Percentiles rank a stretch among this genome's conserved stretches.
Evolutionary conservation across 1,140 invertebrate species (phyloP).

Genomic region (Zaprionus tsacasi): DNA sequence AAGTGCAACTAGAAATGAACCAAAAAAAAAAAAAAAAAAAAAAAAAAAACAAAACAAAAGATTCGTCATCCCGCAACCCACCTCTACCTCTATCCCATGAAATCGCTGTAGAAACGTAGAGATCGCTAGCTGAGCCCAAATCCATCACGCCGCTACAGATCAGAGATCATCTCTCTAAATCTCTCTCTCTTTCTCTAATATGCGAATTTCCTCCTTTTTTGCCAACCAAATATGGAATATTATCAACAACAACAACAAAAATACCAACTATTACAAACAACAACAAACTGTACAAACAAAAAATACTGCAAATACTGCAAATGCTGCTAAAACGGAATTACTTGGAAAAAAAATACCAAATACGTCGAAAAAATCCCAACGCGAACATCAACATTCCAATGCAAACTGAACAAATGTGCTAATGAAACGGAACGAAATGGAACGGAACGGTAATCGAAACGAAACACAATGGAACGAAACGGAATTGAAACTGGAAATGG

Average conservation of each 20-base stretch:
- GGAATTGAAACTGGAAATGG: not conserved
- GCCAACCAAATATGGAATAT: slow-evolving; percentile 40
- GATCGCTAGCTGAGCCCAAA: slow-evolving; percentile 4
- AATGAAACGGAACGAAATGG: slow-evolving; percentile 10
- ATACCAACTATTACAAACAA: slow-evolving; percentile 15
- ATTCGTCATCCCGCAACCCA: slow-evolving; percentile 2
- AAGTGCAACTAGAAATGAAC: slow-evolving; percentile 15
- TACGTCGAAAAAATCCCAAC: slow-evolving; percentile 27
- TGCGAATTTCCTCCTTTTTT: slow-evolving; percentile 59
- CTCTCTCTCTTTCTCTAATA: slow-evolving; percentile 32
- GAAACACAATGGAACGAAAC: slow-evolving; percentile 8
- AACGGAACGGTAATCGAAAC: slow-evolving; percentile 15
- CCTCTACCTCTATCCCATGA: not conserved
- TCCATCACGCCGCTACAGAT: not conserved
- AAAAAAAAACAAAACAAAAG: not conserved
- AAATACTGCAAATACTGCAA: not conserved
- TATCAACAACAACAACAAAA: slow-evolving; percentile 1
- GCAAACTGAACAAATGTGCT: slow-evolving; percentile 26
- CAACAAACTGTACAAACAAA: slow-evolving; percentile 22
- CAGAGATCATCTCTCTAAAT: not conserved
- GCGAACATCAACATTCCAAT: slow-evolving; percentile 60
- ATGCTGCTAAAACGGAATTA: slow-evolving; percentile 25
- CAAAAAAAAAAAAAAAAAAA: slow-evolving; percentile 10
- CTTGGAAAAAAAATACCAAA: slow-evolving; percentile 6
- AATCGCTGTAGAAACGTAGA: slow-evolving; percentile 22